A percentile compares a stretch with the other conserved stretches of the same genome.
These are phyloP conservation scores for Nothobranchius kuhntae DNA, from an alignment of 2,113 vertebrate species.

Conservation along the genomic window DNA sequence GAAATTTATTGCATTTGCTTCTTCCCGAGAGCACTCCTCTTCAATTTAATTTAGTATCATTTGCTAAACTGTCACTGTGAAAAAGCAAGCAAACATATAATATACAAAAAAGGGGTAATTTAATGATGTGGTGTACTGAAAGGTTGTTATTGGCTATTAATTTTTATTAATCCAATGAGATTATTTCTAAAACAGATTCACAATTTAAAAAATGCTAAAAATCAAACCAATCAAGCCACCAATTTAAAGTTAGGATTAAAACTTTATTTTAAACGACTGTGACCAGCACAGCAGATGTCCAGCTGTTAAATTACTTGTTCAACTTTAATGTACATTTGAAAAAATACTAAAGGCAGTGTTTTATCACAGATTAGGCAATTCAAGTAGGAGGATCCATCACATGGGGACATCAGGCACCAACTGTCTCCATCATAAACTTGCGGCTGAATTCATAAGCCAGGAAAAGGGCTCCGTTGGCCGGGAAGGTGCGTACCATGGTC, in stretches of 20 bases:
- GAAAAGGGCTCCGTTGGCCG: constrained; percentile 90
- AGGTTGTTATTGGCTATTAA: too few relatives aligned
- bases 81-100: too few relatives aligned
- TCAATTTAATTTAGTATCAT: too few relatives aligned
- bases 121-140: too few relatives aligned
- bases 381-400: background rate
- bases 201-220: too few relatives aligned
- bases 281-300: constrained; percentile 4
- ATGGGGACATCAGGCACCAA: constrained; percentile 46
- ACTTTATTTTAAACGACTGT: constrained; percentile 18
- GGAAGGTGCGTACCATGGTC: constrained; percentile 91
- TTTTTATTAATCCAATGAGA: too few relatives aligned
- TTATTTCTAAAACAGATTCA: too few relatives aligned
- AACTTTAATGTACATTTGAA: background rate
- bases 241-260: background rate
- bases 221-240: background rate
- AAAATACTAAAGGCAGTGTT: background rate
- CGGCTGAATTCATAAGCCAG: constrained; percentile 88
- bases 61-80: too few relatives aligned
- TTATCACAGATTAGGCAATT: background rate
- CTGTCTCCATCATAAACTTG: constrained; percentile 87
- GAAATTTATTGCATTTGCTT: too few relatives aligned
- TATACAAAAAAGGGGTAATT: too few relatives aligned
- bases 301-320: too few relatives aligned
- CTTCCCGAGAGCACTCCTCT: too few relatives aligned